Evolutionary conservation across 2,113 vertebrate genomes (phyloP), one percentile per base, ranked within the genome.

Genomic region (Vanacampus margaritifer): DNA sequence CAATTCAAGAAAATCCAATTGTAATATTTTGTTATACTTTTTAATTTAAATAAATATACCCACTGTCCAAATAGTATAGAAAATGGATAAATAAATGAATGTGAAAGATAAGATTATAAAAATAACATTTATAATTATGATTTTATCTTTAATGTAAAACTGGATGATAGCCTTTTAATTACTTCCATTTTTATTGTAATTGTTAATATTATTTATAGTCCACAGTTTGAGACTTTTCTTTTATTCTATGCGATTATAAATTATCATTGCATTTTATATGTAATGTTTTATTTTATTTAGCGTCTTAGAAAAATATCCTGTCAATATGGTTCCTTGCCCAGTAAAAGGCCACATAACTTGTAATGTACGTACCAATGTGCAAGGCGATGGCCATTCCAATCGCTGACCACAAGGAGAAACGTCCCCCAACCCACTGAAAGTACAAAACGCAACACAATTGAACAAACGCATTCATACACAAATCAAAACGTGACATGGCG

Each of bases 381-480:
- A 99, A 91, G 1, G 97, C 97, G 21, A 99, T 98, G 79, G 97
- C 93, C 82, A 99, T 94, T 69, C 97, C 97, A 24, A 99, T 99
- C 4, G 97, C 97, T 43, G 97, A 99, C 97, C 97, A 99, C 68
- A 99, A 75, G 3, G 97, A 99, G 80, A 97, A 99, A 68, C 97
- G 95, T 7, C 97, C 97, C 67, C 97, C 97, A 64, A 99, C 97
- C 97, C 97, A 99, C 97, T 99, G n/a, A 84, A 87, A 64, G n/a
- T 62, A 68, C 0, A 28, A 73, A 71, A 16, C 13, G 46, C 53
- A 68, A 26, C 51, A 54, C 51, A 14, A 24, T 24, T 54, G 24
- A 57, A 56, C 13, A 56, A 56, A 28, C 32, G 13, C 54, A 57
- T 57, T 57, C 32, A 6, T 14, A 57, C 6, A 5, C 6, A 57